These are phyloP conservation scores for Euproctis similis DNA, from an alignment of 2,888 invertebrate genomes.

Conservation along the genomic window DNA sequence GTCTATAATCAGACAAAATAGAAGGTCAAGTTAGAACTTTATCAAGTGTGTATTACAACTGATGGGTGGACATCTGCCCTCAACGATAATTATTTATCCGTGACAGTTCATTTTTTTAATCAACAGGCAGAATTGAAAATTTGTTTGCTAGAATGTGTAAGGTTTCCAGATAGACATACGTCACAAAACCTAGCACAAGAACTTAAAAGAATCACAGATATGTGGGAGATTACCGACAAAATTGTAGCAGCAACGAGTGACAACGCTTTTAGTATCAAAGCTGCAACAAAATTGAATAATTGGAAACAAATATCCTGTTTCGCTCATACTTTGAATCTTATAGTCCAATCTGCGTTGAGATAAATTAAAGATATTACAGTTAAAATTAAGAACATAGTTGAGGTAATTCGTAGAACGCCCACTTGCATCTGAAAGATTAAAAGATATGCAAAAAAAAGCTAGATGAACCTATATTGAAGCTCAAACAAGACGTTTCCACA, in stretches of 20 bases:
- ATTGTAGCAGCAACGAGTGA: constrained; percentile 7
- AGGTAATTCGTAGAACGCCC: constrained; percentile 3
- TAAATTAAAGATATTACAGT: constrained; percentile 2
- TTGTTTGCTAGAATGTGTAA: no score
- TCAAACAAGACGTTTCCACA: constrained; percentile 8
- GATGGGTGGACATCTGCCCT: no score
- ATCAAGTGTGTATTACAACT: no score
- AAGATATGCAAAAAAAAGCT: constrained; percentile 6
- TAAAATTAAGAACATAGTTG: constrained; percentile 3
- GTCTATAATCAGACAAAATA: not conserved
- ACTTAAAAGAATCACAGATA: no score
- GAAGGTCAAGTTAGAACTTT: constrained; percentile 1
- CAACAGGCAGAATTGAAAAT: no score
- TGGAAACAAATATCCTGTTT: constrained; percentile 11
- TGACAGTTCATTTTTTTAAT: no score
- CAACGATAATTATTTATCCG: no score
- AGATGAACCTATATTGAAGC: constrained; percentile 1
- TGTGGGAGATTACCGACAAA: constrained; percentile 5
- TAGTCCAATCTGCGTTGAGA: constrained; percentile 6
- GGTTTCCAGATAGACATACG: no score
- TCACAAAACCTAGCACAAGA: no score
- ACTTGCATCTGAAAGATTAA: constrained; percentile 6
- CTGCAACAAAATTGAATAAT: constrained; percentile 5
- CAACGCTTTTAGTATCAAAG: constrained; percentile 8
- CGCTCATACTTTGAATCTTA: constrained; percentile 9